A percentile compares a stretch with the other conserved stretches of the same genome.
Evolutionary conservation across 2,797 vertebrate species (phyloP).

Genomic region (Chelonia mydas): DNA sequence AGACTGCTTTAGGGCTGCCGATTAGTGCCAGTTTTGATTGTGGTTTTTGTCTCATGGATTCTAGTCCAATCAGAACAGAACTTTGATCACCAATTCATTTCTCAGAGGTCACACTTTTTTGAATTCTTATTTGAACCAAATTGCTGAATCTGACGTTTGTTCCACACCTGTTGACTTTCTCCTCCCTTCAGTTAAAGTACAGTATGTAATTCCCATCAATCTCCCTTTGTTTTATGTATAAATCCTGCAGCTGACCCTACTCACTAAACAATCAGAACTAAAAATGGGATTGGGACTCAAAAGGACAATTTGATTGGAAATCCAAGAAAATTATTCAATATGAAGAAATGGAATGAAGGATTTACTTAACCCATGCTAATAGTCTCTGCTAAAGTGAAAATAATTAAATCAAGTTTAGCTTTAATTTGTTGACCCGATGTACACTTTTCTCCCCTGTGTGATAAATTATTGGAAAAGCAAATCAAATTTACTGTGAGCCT

Average conservation of each 20-base stretch:
- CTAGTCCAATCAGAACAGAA: background rate
- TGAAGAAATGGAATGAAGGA: constrained; percentile 69
- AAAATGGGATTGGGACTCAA: constrained; percentile 16
- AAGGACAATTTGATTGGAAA: constrained; percentile 53
- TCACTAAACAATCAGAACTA: constrained; percentile 56
- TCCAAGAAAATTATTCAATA: constrained; percentile 61
- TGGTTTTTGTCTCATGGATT: background rate
- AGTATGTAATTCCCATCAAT: background rate
- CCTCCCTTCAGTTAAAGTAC: background rate
- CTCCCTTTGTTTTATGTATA: constrained; percentile 47
- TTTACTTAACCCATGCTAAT: constrained; percentile 69
- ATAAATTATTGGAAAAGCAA: constrained; percentile 70
- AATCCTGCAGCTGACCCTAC: constrained; percentile 50
- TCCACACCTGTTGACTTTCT: background rate
- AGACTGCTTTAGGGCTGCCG: background rate
- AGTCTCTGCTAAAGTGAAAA: constrained; percentile 73
- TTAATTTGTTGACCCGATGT: constrained; percentile 68
- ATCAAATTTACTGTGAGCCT: constrained; percentile 71
- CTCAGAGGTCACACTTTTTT: background rate
- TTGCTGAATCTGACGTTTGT: background rate
- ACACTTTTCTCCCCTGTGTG: constrained; percentile 57
- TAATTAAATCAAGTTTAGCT: constrained; percentile 74
- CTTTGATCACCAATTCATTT: background rate
- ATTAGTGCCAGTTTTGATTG: background rate
- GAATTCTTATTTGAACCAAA: background rate